Evolutionary conservation across 2,113 vertebrate species (phyloP).

Genomic region (Catharus bicknelli): DNA sequence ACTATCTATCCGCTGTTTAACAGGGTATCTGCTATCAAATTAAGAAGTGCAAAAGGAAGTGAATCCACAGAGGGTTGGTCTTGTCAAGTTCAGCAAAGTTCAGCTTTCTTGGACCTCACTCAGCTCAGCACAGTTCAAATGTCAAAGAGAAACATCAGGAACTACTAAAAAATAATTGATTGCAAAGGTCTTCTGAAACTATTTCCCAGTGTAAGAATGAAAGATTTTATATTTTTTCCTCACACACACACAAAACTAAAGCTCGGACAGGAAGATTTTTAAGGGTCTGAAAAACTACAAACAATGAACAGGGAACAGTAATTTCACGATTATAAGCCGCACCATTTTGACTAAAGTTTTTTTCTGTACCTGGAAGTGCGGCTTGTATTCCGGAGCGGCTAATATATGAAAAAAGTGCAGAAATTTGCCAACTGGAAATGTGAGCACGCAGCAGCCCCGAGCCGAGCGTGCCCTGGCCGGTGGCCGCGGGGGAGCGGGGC

Average conservation of each 20-base stretch:
- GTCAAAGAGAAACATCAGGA: conserved; percentile 24
- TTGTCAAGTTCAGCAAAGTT: conserved; percentile 30
- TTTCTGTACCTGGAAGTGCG: too few relatives aligned
- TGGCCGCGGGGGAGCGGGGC: too few relatives aligned
- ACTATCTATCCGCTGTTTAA: conserved; percentile 12
- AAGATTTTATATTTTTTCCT: background rate
- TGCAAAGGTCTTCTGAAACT: background rate
- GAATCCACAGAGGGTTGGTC: conserved; percentile 43
- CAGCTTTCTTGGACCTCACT: conserved; percentile 33
- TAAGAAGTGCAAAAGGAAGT: conserved; percentile 19
- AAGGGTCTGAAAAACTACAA: background rate
- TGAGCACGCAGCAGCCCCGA: too few relatives aligned
- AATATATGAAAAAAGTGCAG: too few relatives aligned
- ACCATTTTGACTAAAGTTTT: too few relatives aligned
- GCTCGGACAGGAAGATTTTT: background rate
- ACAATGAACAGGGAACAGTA: background rate
- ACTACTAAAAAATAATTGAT: background rate
- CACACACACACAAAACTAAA: background rate
- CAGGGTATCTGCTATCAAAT: conserved; percentile 44
- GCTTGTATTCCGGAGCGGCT: too few relatives aligned
- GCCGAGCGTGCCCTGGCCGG: too few relatives aligned
- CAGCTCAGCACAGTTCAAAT: conserved; percentile 43
- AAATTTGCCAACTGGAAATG: too few relatives aligned
- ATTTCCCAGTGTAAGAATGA: background rate
- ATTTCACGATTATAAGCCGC: too few relatives aligned